A percentile compares a stretch with the other conserved stretches of the same genome.
These are phyloP conservation scores for Tetramorium bicarinatum DNA, from an alignment of 2,888 invertebrate species.

Conservation along the genomic window DNA sequence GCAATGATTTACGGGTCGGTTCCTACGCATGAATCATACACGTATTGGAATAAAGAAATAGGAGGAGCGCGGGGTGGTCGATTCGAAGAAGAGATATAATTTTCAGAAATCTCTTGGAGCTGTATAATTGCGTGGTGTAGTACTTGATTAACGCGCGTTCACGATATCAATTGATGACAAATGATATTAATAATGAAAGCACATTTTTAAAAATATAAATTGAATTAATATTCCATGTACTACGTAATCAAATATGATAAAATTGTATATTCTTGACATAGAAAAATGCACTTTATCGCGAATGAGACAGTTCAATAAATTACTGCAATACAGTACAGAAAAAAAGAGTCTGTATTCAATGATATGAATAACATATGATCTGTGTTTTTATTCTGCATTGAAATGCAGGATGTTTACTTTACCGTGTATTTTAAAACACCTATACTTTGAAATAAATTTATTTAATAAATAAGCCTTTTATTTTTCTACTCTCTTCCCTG, in stretches of 20 bases:
- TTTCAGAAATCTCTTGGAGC: constrained; percentile 35
- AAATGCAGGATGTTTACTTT: background rate
- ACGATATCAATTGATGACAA: constrained; percentile 11
- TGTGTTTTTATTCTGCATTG: background rate
- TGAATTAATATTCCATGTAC: background rate
- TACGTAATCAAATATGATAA: background rate
- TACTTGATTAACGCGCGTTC: constrained; percentile 20
- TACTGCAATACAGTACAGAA: background rate
- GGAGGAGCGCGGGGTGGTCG: constrained; percentile 27
- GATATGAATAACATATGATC: background rate
- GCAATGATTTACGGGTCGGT: constrained; percentile 77
- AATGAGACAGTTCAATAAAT: background rate
- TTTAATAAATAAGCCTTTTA: background rate
- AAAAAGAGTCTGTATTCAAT: background rate
- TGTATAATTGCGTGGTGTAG: constrained; percentile 18
- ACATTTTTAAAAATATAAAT: background rate
- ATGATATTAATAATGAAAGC: background rate
- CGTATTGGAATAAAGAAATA: constrained; percentile 74
- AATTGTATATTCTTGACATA: background rate
- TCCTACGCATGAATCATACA: constrained; percentile 71
- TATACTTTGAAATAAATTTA: background rate
- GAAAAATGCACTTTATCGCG: background rate
- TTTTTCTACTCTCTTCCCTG: background rate
- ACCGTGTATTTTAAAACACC: no score
- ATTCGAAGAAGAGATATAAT: constrained; percentile 37